Percentiles rank a stretch among this genome's conserved stretches.
Conservation (phyloP, 2,113 vertebrate species). For the Colaptes auratus region DNA sequence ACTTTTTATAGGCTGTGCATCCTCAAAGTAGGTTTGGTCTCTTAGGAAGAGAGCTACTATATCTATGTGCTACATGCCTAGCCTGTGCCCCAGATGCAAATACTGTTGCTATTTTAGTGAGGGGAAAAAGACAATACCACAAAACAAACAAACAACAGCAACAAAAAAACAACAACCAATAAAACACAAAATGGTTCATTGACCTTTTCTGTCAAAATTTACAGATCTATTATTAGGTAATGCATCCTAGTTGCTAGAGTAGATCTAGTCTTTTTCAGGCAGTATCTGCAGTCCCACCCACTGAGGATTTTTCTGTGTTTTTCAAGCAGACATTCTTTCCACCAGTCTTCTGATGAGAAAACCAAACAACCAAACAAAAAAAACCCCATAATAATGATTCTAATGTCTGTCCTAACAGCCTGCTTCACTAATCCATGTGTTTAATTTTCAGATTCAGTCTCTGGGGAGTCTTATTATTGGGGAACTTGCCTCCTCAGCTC, state of each 20-base stretch:
- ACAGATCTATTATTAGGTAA: neutral
- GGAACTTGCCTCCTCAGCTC: neutral
- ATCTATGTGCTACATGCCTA: neutral
- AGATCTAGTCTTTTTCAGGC: neutral
- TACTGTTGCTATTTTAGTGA: neutral
- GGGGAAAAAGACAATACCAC: no score
- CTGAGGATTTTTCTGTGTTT: neutral
- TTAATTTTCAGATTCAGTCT: neutral
- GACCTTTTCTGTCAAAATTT: neutral
- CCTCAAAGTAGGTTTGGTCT: neutral
- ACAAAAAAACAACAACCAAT: no score
- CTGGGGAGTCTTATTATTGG: neutral
- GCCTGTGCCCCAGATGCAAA: neutral
- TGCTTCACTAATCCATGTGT: constrained; percentile 11
- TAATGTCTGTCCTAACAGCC: neutral
- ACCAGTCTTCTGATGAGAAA: neutral
- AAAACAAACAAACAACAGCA: neutral
- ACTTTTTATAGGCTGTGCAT: neutral
- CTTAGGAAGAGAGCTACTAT: neutral
- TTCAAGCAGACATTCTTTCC: neutral
- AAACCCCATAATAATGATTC: neutral
- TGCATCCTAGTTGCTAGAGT: neutral
- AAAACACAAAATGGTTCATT: neutral
- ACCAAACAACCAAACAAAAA: neutral
- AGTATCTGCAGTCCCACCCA: neutral